Evolutionary conservation across 2,888 invertebrate species (phyloP).

Genomic region (Scotopteryx bipunctaria): DNA sequence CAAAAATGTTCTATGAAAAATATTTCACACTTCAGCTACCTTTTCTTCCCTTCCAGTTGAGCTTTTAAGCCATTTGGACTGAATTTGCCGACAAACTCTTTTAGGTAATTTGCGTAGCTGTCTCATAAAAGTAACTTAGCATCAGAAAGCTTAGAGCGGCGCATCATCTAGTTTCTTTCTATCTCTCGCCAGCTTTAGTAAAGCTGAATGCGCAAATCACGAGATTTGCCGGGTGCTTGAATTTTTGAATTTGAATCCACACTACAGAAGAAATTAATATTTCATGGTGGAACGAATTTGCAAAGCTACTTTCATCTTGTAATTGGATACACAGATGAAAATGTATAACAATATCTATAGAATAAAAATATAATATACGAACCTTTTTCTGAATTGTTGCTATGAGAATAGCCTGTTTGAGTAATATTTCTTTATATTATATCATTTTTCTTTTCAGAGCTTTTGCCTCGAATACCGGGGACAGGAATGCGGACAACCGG

Average conservation of each 20-base stretch:
- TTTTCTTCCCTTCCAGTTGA: too few species aligned
- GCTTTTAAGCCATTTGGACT: background rate
- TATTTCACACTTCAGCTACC: too few species aligned
- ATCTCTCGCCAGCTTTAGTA: constrained; percentile 10
- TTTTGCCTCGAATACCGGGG: constrained; percentile 75
- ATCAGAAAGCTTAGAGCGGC: constrained; percentile 1
- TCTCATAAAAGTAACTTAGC: background rate
- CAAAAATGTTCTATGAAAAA: too few species aligned
- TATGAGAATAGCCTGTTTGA: too few species aligned
- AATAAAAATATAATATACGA: background rate
- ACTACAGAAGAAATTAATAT: constrained; percentile 5
- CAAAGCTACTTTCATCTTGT: background rate
- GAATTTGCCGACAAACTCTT: background rate
- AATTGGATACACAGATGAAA: too few species aligned
- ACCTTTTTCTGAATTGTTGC: too few species aligned
- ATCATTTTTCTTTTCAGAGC: constrained; percentile 60
- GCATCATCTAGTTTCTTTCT: constrained; percentile 13
- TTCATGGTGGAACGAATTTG: background rate
- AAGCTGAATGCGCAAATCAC: constrained; percentile 16
- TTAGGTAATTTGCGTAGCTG: background rate
- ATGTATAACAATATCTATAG: background rate
- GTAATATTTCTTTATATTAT: too few species aligned
- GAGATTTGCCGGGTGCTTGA: constrained; percentile 17
- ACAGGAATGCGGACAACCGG: constrained; percentile 63
- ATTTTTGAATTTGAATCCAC: constrained; percentile 17